Percentiles rank a stretch among this genome's conserved stretches.
Conservation (phyloP, 1,140 invertebrate genomes). For the Drosophila varians region DNA sequence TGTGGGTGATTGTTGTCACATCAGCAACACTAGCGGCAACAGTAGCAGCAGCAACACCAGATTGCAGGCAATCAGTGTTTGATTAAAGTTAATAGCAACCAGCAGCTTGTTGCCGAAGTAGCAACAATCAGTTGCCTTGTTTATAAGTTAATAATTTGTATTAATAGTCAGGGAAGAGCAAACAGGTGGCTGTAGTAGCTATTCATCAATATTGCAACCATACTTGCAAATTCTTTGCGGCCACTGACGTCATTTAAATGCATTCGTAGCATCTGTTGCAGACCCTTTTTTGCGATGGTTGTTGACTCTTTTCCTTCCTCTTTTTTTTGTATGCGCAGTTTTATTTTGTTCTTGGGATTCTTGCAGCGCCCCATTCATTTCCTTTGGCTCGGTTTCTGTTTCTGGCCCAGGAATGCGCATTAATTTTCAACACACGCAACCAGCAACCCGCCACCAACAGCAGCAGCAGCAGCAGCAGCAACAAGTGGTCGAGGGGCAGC, state of each 20-base stretch:
- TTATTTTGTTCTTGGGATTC: conserved; percentile 11
- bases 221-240: conserved; percentile 4
- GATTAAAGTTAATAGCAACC: conserved; percentile 6
- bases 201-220: conserved; percentile 7
- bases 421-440: conserved; percentile 51
- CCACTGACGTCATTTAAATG: conserved; percentile 3
- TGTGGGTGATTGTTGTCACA: neutral
- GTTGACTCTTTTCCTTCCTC: conserved; percentile 1
- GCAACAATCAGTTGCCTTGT: conserved; percentile 15
- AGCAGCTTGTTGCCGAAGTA: neutral
- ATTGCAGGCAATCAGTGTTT: conserved; percentile 13
- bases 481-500: conserved; percentile 28
- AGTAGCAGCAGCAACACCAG: neutral
- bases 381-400: conserved; percentile 18
- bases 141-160: neutral
- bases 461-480: conserved; percentile 1
- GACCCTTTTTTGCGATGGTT: neutral
- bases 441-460: conserved; percentile 3
- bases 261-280: conserved; percentile 7
- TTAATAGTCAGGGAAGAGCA: too few relatives aligned
- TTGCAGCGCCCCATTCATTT: conserved; percentile 31
- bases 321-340: too few relatives aligned
- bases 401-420: conserved; percentile 38
- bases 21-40: too few relatives aligned
- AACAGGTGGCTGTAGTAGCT: neutral